Percentiles rank a stretch among this genome's conserved stretches.
Evolutionary conservation across 2,888 invertebrate species (phyloP).

Genomic region (Netelia virgata): DNA sequence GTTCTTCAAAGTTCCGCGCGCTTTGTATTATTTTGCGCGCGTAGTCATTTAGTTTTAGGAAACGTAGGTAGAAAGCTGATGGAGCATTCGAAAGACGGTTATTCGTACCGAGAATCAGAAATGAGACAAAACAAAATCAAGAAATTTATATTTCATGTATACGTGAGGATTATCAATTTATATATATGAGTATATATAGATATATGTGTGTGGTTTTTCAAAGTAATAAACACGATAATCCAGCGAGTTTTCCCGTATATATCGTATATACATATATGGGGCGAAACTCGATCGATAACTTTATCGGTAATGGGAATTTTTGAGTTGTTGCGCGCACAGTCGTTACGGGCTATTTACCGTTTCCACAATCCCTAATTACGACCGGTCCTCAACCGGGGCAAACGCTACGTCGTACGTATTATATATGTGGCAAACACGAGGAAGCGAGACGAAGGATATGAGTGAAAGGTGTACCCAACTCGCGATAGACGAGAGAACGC

Average conservation of each 20-base stretch:
- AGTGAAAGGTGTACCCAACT: conserved; percentile 30
- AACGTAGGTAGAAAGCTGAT: neutral
- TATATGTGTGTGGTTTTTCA: too few species aligned
- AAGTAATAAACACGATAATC: conserved; percentile 2
- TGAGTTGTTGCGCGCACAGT: conserved; percentile 46
- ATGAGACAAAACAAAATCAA: neutral
- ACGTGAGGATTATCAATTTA: neutral
- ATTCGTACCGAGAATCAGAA: conserved; percentile 9
- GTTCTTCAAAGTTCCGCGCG: conserved; percentile 8
- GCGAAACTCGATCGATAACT: neutral
- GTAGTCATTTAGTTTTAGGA: conserved; percentile 21
- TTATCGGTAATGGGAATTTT: neutral
- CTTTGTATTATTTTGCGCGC: conserved; percentile 24
- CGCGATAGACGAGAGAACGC: conserved; percentile 28
- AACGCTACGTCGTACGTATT: conserved; percentile 2
- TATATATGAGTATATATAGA: too few species aligned
- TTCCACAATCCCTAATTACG: conserved; percentile 57
- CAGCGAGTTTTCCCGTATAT: neutral
- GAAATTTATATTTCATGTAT: neutral
- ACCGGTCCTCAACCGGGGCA: conserved; percentile 44
- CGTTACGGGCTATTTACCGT: conserved; percentile 37
- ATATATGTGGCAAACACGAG: conserved; percentile 29
- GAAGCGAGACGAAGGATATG: conserved; percentile 32
- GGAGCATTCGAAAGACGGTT: conserved; percentile 8
- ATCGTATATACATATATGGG: neutral